Base-by-base conservation (phyloP, 1,140 invertebrate species). In the Eriocheir sinensis region DNA sequence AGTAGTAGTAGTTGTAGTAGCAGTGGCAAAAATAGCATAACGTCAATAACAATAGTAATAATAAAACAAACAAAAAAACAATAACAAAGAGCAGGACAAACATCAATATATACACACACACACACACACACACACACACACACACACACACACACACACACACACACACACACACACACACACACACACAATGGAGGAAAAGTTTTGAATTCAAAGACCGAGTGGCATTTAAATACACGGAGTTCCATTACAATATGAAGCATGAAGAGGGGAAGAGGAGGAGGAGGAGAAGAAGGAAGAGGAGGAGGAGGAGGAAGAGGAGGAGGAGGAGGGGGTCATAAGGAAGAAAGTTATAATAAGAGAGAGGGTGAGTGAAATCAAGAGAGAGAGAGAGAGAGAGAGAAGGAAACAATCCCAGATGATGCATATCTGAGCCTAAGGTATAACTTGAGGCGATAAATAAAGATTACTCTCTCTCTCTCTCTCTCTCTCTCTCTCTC, bases 361-460 rank as follows among this genome's bases (percentile, higher is more conserved):
- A 88, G 86, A 88, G 86, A 44, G 40, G 30, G 40, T 27, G 40
- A 44, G 86, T 41, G 40, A 88, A 30, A 88, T 17, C 41, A 15
- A 88, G 86, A 88, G 86, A 86, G 2, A 72, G 53, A 6, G 83
- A 86, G 83, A 86, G 83, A 86, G 38, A 86, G 83, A 86, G 3
- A 21, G 83, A 86, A 38, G 6, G 32, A 86, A 30, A 81, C 21
- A 3, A 86, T 36, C 48, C 48, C 48, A 17, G 12, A 53, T 53
- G 48, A 53, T 53, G 48, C 48, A 53, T 53, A 17, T 17, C 48
- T 53, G 48, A 53, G 48, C 48, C 48, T 53, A 53, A 53, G 48
- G 21, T 21, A 53, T 53, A n/a, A n/a, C n/a, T n/a, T n/a, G n/a
- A n/a, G n/a, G n/a, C n/a, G n/a, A n/a, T n/a, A 53, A 53, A 53